Evolutionary conservation across 2,888 invertebrate genomes (phyloP), one percentile per base, ranked within the genome.

Genomic region (Euplexia lucipara): DNA sequence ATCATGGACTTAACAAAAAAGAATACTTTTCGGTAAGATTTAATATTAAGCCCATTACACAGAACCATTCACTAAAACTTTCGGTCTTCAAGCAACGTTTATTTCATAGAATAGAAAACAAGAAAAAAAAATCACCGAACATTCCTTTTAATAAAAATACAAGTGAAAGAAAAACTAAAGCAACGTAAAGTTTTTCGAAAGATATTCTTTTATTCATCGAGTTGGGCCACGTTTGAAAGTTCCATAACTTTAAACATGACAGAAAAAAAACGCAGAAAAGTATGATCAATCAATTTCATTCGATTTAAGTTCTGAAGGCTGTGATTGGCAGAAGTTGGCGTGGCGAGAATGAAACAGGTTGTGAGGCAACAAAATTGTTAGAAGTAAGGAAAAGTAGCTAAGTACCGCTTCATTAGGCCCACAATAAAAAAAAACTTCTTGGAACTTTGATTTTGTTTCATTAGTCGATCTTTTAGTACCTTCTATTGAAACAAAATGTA

Each of bases 271-370:
- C 64, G 79, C 74, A 75, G 70, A 71, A 77, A 75, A 76, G 75
- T 73, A 79, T 71, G 75, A 87, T 90, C 89, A 90, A 90, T 90
- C 90, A 88, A 84, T 82, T 87, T 86, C 75, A 88, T 86, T 89
- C 81, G 84, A 85, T 88, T 87, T 87, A 84, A 78, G 67, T 70
- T 78, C 7, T 47, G 34, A 70, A 70, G 54, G 67, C 64, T 49
- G 57, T 74, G 70, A 73, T 83, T 78, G 74, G 54, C 53, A 8
- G n/a, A 47, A 66, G 18, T 49, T 70, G 12, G 34, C 64, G 34
- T 22, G n/a, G 22, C 8, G 18, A 42, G 61, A 47, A 57, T 52
- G 44, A 32, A 30, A 63, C 22, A 52, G 37, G 47, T 59, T 47
- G 39, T 42, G 22, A 12, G 12, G 52, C 10, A 61, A 37, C 35